Conservation (phyloP, 2,113 vertebrate species). For the Sander lucioperca region DNA sequence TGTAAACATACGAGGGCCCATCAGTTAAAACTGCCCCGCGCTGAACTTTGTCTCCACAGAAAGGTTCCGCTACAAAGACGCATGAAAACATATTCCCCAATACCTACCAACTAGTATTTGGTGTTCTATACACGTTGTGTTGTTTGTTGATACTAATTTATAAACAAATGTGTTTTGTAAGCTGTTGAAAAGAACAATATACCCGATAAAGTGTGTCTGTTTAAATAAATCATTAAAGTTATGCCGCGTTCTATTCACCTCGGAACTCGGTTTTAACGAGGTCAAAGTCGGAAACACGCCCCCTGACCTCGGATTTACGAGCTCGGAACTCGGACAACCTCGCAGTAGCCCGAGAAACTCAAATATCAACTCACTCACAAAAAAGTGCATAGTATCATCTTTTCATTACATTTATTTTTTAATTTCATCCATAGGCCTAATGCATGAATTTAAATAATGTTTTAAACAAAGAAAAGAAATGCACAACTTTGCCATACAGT, state of each 20-base stretch:
- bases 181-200: background rate
- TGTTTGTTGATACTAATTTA: background rate
- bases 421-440: background rate
- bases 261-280: no score
- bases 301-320: no score
- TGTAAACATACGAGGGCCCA: slow-evolving; percentile 71
- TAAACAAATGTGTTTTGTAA: background rate
- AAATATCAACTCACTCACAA: background rate
- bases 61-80: slow-evolving; percentile 65
- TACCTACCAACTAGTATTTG: background rate
- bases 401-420: background rate
- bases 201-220: background rate
- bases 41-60: background rate
- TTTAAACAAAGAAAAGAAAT: background rate
- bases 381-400: background rate
- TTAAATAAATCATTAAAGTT: background rate
- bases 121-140: background rate
- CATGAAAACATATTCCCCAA: background rate
- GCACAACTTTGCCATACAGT: background rate
- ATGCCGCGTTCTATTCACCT: no score
- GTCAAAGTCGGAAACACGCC: no score
- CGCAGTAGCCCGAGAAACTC: no score
- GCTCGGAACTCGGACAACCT: no score
- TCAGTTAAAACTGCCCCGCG: slow-evolving; percentile 46
- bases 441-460: background rate